Base-by-base conservation (phyloP, 2,113 vertebrate genomes). In the Nipponia nippon region DNA sequence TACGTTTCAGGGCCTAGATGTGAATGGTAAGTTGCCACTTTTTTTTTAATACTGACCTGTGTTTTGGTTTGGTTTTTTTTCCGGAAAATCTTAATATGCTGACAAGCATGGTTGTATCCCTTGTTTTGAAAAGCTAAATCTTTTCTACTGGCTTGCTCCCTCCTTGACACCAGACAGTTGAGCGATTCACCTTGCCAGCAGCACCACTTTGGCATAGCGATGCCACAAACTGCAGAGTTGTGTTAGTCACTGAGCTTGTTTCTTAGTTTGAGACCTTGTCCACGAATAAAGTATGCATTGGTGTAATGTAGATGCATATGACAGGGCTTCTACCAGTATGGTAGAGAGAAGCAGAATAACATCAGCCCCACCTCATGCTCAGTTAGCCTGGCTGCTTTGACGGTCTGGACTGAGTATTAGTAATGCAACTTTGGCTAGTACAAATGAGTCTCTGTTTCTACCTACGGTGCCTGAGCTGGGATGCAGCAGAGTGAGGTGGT, bases 11-110 rank as follows among this genome's bases (percentile, higher is more conserved):
- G 97, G 97, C 83, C 96, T 97, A 26, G 98, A 99, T 52, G 98
- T 98, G 79, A 99, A 99, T 46, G 99, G 99, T 99, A 97, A 95
- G 97, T 81, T 73, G 34, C 25, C 55, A 5, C 11, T 9, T 38
- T 22, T 26, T 3, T 15, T 38, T 2, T 4, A 20, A 9, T n/a
- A 59, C 42, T 72, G 42, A 42, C 34, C 19, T 34, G 13, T 40
- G 13, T 58, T 73, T n/a, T 16, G 9, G 10, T 11, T 9, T 26
- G 6, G 2, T 7, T 32, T 27, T n/a, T 46, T 15, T 9, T 18
- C 61, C 46, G 32, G 42, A 67, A 69, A 40, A 47, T 61, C 23
- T 83, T 88, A 13, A 32, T 42, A 38, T 0, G 6, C 44, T 59
- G 80, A 42, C 82, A 83, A 90, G 63, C 32, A 25, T 27, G 23